These are phyloP conservation scores for Zosterops japonicus DNA, from an alignment of 2,113 vertebrate genomes.

Conservation along the genomic window DNA sequence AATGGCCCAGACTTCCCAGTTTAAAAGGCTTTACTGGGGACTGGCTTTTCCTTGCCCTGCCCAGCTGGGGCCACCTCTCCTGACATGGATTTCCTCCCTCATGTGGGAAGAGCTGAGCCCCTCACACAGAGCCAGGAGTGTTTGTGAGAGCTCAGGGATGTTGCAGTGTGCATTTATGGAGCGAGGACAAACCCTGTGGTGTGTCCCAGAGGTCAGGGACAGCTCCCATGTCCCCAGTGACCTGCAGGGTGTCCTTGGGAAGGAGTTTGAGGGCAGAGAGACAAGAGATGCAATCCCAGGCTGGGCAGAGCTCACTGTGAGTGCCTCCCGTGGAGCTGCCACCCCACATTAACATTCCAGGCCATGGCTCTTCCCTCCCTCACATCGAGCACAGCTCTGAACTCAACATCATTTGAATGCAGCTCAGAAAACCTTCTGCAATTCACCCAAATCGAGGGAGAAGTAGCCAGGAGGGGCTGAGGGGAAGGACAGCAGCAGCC, in stretches of 20 bases:
- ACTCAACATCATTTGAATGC: constrained; percentile 19
- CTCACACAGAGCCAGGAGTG: background rate
- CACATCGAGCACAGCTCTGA: background rate
- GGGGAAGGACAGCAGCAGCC: background rate
- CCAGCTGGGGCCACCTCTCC: fast-evolving
- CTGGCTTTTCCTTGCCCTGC: background rate
- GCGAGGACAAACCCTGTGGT: background rate
- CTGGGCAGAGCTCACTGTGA: background rate
- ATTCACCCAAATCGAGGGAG: constrained; percentile 38
- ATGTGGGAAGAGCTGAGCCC: background rate
- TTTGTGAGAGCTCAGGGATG: background rate
- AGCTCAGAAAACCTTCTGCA: background rate
- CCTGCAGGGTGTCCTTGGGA: background rate
- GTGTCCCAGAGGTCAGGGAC: background rate
- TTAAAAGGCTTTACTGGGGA: background rate
- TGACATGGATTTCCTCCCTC: background rate
- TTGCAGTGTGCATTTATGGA: no score
- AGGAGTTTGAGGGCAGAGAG: background rate
- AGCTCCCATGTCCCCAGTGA: fast-evolving
- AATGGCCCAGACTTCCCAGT: background rate
- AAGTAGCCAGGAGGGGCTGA: constrained; percentile 9
- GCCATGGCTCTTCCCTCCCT: background rate
- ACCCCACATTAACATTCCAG: background rate
- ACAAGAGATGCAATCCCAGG: background rate
- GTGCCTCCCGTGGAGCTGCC: background rate